Conservation (phyloP, 92 coral and sea anemone genomes). For the Phenganax stokvisi region DNA sequence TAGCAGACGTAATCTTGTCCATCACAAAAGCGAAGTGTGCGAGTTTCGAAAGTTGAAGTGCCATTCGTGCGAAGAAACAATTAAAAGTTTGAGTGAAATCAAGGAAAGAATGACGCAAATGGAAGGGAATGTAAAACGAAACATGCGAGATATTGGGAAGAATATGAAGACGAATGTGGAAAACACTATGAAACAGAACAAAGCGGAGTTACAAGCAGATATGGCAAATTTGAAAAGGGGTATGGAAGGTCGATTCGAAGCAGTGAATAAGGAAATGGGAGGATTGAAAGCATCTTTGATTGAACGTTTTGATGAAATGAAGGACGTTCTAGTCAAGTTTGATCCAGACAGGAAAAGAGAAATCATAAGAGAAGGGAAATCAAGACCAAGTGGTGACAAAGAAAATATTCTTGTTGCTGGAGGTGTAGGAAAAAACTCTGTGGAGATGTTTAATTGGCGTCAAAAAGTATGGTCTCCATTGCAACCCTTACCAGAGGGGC, state of each 20-base stretch:
- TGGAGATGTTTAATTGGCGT: slow-evolving; percentile 10
- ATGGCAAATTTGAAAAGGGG: no score
- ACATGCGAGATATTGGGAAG: no score
- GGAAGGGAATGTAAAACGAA: background rate
- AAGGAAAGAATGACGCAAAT: background rate
- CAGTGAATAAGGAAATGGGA: no score
- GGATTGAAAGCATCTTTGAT: no score
- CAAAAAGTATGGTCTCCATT: slow-evolving; percentile 8
- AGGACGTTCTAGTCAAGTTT: no score
- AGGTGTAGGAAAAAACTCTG: slow-evolving; percentile 18
- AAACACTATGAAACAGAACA: no score
- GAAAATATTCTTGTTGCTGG: slow-evolving; percentile 12
- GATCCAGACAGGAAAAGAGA: background rate
- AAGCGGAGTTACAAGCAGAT: no score
- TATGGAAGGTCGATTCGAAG: no score
- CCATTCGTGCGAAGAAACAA: background rate
- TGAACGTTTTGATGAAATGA: no score
- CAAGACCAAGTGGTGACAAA: background rate
- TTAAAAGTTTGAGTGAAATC: background rate
- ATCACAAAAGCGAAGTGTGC: slow-evolving; percentile 23
- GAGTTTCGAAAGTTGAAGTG: slow-evolving; percentile 4
- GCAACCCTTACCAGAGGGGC: background rate
- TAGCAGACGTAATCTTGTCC: slow-evolving; percentile 7
- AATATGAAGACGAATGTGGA: no score
- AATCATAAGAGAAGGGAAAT: background rate